Percentiles rank a stretch among this genome's conserved stretches.
Conservation (phyloP, 2,797 vertebrate species). For the Brachyalestes nurse region DNA sequence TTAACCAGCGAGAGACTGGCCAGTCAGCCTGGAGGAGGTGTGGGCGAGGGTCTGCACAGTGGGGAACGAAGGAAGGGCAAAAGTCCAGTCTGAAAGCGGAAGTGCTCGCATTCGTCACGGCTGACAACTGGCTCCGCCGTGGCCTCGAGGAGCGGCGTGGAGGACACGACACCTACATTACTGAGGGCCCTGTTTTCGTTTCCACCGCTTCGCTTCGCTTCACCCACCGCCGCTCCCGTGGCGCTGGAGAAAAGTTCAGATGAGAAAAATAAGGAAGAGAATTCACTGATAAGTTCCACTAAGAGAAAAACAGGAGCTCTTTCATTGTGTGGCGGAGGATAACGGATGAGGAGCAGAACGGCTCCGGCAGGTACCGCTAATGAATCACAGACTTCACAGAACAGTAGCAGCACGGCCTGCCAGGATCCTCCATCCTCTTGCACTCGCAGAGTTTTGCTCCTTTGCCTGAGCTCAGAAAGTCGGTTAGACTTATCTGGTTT, state of each 20-base stretch:
- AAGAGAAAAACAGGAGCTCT: constrained; percentile 36
- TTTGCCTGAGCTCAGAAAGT: not conserved
- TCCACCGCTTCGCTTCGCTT: no score
- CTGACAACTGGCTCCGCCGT: constrained; percentile 55
- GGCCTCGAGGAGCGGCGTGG: constrained; percentile 53
- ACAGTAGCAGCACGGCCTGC: not conserved
- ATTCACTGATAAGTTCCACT: constrained; percentile 42
- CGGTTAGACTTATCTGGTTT: not conserved
- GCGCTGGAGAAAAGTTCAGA: constrained; percentile 40
- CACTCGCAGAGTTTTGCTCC: not conserved
- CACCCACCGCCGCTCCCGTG: no score
- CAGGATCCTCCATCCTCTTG: not conserved
- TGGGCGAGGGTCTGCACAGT: constrained; percentile 52
- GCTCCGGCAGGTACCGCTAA: not conserved
- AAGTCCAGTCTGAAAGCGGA: constrained; percentile 61
- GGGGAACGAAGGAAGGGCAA: constrained; percentile 60
- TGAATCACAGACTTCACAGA: not conserved
- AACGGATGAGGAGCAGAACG: constrained; percentile 24
- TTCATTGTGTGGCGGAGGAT: constrained; percentile 25
- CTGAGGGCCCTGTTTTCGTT: constrained; percentile 38
- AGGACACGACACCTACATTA: constrained; percentile 47
- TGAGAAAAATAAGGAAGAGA: constrained; percentile 36
- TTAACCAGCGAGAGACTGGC: no score
- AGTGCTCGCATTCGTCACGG: constrained; percentile 62
- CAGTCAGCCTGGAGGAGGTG: constrained; percentile 39